Evolutionary conservation across 37 sponge, comb jelly and placozoan genomes (phyloP).

Genomic region (Chondrosia reniformis): DNA sequence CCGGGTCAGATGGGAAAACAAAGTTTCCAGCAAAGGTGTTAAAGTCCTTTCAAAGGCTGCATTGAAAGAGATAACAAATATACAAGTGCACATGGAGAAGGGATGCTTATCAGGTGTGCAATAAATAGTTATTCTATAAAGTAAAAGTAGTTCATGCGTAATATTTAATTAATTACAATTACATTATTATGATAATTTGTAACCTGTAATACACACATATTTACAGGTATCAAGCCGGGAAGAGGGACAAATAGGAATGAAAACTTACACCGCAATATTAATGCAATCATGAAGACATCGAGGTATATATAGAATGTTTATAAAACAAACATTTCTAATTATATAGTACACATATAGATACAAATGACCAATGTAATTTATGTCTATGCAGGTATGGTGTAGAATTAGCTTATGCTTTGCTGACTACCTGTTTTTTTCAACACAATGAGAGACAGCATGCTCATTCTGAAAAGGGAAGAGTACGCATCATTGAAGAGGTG

Average conservation of each 20-base stretch:
- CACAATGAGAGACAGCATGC: constrained; percentile 26
- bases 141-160: too few relatives aligned
- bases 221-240: constrained; percentile 26
- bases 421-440: constrained; percentile 2
- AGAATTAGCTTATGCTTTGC: constrained; percentile 31
- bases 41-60: constrained; percentile 1
- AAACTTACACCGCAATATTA: constrained; percentile 25
- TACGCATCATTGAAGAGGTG: constrained; percentile 14
- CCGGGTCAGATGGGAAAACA: neutral
- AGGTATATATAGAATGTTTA: neutral
- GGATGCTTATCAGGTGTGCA: constrained; percentile 20
- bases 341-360: neutral
- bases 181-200: too few relatives aligned
- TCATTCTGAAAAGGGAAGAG: neutral
- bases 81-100: constrained; percentile 13
- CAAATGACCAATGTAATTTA: neutral
- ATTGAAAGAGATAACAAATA: neutral
- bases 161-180: too few relatives aligned
- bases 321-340: neutral
- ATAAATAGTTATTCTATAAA: too few relatives aligned
- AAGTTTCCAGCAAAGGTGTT: neutral
- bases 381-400: constrained; percentile 22
- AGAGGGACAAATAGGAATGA: constrained; percentile 44
- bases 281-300: constrained; percentile 2
- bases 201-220: too few relatives aligned